These are phyloP conservation scores for Gulo gulo DNA, from an alignment of 2,113 vertebrate species.

Conservation along the genomic window DNA sequence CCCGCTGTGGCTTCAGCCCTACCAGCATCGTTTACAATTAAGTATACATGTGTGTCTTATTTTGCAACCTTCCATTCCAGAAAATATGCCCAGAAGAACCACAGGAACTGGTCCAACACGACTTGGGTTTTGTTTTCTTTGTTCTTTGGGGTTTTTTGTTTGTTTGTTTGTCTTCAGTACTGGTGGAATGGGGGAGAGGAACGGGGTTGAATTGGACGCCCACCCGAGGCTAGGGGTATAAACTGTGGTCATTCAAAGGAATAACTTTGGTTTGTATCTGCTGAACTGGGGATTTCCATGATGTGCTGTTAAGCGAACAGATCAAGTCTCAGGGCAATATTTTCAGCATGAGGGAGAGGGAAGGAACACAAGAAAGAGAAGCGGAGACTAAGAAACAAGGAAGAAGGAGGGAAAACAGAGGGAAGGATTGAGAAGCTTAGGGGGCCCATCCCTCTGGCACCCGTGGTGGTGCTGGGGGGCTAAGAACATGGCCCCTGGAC, in stretches of 20 bases:
- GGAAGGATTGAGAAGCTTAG: fast-evolving
- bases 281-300: background rate
- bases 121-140: background rate
- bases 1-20: fast-evolving
- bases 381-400: background rate
- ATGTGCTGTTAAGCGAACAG: background rate
- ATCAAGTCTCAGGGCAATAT: background rate
- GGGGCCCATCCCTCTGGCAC: fast-evolving
- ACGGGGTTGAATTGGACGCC: fast-evolving
- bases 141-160: background rate
- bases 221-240: fast-evolving
- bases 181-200: no score
- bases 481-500: fast-evolving
- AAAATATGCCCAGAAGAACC: fast-evolving
- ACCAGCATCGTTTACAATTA: fast-evolving
- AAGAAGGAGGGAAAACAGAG: background rate
- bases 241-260: background rate
- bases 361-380: background rate
- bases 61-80: fast-evolving
- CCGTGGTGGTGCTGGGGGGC: background rate
- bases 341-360: background rate
- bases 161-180: background rate
- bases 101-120: fast-evolving
- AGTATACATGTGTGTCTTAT: no score
- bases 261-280: fast-evolving